Evolutionary conservation across 1,140 invertebrate species (phyloP), one percentile per base, ranked within the genome.

Genomic region (Drosophila sp.): DNA sequence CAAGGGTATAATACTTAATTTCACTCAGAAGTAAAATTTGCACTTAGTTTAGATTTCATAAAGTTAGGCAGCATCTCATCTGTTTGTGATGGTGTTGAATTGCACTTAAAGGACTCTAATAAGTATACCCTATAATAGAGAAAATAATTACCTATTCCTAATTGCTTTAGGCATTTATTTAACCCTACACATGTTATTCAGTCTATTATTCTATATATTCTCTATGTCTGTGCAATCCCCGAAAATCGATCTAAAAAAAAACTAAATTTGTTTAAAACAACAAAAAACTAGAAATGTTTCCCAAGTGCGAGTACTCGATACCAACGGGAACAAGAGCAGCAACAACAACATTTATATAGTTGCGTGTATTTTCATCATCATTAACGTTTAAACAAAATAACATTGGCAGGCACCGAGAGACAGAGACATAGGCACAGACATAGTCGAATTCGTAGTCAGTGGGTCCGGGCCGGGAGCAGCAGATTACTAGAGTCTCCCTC

Each of bases 341-440:
- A 41, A 23, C 56, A 63, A 27, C 47, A 64, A 67, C 67, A 67
- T 27, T 65, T 25, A 60, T 47, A 54, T 58, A 33, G 70, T 70
- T 83, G 84, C 76, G 76, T 89, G 70, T 89, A 79, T 89, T 87
- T 87, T 89, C 84, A 83, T 89, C 83, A 83, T 87, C 84, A 80
- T 80, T 74, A 87, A 87, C 79, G 84, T 87, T 87, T 87, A 87
- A 87, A 87, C 79, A 86, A 86, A 86, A 86, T 78, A 87, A 87
- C 83, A 89, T 79, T 80, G 83, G 70, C 83, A 79, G 83, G 66
- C 67, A 72, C 63, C 58, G 32, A 63, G 56, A 60, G 65, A 64
- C 50, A 62, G 66, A 32, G 64, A 55, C 54, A 44, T 23, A 60
- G 67, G 66, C 50, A 63, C 64, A 32, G 66, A 57, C 50, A 60